Base-by-base conservation (phyloP, 2,113 vertebrate species). In the Otolemur garnettii region DNA sequence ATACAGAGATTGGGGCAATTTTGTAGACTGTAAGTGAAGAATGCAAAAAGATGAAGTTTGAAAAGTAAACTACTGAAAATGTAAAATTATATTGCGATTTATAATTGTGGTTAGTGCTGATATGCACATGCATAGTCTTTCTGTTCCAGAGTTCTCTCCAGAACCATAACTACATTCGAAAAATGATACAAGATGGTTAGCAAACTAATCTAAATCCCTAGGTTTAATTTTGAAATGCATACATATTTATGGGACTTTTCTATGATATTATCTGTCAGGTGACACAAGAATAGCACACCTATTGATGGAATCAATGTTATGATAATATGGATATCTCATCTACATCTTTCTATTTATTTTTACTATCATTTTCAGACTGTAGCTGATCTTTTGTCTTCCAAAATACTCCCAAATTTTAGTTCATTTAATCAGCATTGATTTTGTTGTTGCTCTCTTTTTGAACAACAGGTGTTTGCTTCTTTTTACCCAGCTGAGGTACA, bases 271-370 rank as follows among this genome's bases (percentile, higher is more conserved):
- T 66, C 26, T 85, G 2, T 22, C 18, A 74, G 94, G 69, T 91
- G 14, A 77, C 12, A 50, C 38, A 94, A 38, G 57, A 82, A 68
- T 59, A 85, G 2, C 24, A 59, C 1, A 55, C 42, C 81, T 93
- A 93, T 89, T 64, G 75, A 72, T 90, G 45, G 69, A 83, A 89
- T 53, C 42, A 71, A 13, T 94, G 13, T 9, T 84, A 55, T 24
- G 0, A 0, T 88, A 55, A 55, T 90, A 87, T 57, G 30, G 75
- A 2, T 8, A 60, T 71, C 38, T 92, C 30, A 55, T 3, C 38
- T 93, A 55, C 33, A 78, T 62, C 5, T 87, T 94, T 59, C 15
- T 97, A 71, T 59, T 75, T 94, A 28, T 74, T 93, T 79, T 87
- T 35, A 30, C 28, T 53, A 60, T 22, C 69, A 22, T n/a, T 74